Conservation (phyloP, 2,113 vertebrate genomes). For the Pteronura brasiliensis region DNA sequence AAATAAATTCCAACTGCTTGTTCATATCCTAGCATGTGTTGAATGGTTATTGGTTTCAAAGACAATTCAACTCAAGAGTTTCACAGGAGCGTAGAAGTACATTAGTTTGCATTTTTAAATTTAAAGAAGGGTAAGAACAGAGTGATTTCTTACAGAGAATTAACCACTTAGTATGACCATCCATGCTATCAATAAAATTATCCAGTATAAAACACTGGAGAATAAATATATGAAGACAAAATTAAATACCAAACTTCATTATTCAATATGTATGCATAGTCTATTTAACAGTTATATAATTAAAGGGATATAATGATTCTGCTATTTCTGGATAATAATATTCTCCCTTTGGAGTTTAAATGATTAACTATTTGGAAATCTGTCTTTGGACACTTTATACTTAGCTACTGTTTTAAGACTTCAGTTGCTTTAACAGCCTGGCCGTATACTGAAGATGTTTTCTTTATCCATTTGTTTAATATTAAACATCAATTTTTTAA, state of each 20-base stretch:
- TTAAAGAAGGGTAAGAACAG: not conserved
- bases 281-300: not conserved
- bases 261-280: not conserved
- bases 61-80: not conserved
- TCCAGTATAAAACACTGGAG: not conserved
- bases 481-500: constrained; percentile 32
- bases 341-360: not conserved
- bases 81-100: not conserved
- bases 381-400: not conserved
- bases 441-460: not conserved
- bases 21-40: not conserved
- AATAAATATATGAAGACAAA: not conserved
- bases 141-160: not conserved
- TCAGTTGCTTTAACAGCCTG: not conserved
- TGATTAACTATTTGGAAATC: not conserved
- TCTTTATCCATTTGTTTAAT: not conserved
- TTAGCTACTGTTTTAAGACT: constrained; percentile 31
- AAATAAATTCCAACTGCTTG: not conserved
- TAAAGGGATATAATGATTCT: not conserved
- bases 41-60: not conserved
- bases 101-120: not conserved
- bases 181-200: not conserved
- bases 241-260: not conserved
- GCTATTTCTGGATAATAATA: not conserved
- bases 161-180: not conserved